Conservation (phyloP, 2,888 invertebrate genomes). For the Erebia palarica region DNA sequence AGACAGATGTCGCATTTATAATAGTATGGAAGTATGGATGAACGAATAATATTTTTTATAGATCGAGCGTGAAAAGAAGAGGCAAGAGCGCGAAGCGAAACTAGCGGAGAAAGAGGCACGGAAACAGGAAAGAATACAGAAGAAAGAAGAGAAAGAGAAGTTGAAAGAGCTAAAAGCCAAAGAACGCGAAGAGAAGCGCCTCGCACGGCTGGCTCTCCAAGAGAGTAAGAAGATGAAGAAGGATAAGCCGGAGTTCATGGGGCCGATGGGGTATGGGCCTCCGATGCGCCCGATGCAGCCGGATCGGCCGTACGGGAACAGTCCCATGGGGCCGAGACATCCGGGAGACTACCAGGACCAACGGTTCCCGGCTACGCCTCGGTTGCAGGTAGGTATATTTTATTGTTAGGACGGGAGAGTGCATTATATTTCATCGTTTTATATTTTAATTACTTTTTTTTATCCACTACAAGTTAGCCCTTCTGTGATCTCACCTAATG, state of each 20-base stretch:
- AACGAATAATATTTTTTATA: conserved; percentile 43
- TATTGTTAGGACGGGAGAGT: too few relatives aligned
- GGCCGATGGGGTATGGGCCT: conserved; percentile 50
- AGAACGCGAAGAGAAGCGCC: conserved; percentile 72
- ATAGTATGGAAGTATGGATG: too few relatives aligned
- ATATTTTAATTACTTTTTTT: too few relatives aligned
- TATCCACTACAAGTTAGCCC: too few relatives aligned
- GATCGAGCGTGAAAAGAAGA: conserved; percentile 80
- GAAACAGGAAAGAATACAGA: conserved; percentile 71
- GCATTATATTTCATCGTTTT: too few relatives aligned
- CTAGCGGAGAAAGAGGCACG: conserved; percentile 76
- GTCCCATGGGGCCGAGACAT: conserved; percentile 29
- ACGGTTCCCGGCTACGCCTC: conserved; percentile 58
- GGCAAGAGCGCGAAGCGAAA: conserved; percentile 79
- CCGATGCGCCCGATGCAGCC: conserved; percentile 41
- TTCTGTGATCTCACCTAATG: too few relatives aligned
- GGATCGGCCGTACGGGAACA: conserved; percentile 32
- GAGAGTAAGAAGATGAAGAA: conserved; percentile 71
- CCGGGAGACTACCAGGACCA: conserved; percentile 52
- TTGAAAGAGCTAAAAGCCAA: conserved; percentile 74
- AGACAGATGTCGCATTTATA: too few relatives aligned
- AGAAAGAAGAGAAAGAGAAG: conserved; percentile 76
- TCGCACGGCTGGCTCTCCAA: conserved; percentile 68
- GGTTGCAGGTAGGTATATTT: conserved; percentile 42
- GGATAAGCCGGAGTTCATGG: conserved; percentile 54